Percentiles rank a stretch among this genome's conserved stretches.
Conservation (phyloP, 1,140 invertebrate species). For the Zeugodacus cucurbitae region DNA sequence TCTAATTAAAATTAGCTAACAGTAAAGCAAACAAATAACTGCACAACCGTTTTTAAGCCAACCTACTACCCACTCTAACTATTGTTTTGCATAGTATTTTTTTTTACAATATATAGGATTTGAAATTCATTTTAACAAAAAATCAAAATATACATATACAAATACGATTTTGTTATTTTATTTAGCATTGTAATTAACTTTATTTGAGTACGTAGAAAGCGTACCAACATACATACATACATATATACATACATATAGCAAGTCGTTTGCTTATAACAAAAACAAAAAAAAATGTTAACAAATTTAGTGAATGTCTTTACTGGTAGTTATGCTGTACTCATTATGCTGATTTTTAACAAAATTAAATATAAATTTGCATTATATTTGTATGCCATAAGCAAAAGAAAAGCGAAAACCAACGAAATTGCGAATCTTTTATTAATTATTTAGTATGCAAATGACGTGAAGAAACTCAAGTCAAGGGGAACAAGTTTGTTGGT, state of each 20-base stretch:
- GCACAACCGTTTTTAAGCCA: not conserved
- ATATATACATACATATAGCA: not conserved
- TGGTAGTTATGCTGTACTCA: conserved; percentile 32
- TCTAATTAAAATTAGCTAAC: not conserved
- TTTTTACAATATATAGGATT: not conserved
- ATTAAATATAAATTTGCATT: conserved; percentile 61
- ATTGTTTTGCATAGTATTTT: conserved; percentile 3
- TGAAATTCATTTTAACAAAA: not conserved
- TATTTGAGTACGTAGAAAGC: not conserved
- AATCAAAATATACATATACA: not conserved
- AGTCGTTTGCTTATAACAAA: not conserved
- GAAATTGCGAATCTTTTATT: conserved; percentile 42
- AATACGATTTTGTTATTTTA: conserved; percentile 25
- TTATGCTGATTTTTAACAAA: conserved; percentile 47
- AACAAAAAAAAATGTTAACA: conserved; percentile 29
- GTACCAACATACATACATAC: conserved; percentile 17
- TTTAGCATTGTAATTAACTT: not conserved
- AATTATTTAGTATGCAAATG: conserved; percentile 43
- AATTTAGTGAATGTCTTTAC: conserved; percentile 48
- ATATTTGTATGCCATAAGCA: conserved; percentile 61
- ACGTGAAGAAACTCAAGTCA: not conserved
- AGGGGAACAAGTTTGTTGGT: not conserved
- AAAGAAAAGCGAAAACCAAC: conserved; percentile 51
- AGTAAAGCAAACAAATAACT: not conserved
- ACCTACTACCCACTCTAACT: not conserved